phyloP scores from a whole-genome alignment of 2,797 vertebrate species.

The Propithecus perrieri region DNA sequence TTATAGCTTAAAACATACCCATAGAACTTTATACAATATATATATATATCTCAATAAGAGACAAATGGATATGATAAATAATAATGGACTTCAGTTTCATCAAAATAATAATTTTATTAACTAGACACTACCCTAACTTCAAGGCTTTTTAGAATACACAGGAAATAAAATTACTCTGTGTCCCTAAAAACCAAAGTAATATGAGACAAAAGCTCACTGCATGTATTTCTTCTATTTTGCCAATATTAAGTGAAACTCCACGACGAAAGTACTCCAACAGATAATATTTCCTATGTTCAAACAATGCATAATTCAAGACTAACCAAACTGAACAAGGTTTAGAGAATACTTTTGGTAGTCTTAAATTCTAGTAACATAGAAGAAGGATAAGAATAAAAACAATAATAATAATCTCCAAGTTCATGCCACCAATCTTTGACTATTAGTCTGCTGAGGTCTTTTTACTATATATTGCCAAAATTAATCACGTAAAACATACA shows the following conservation, averaged over 20 bases:
- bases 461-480: conserved; percentile 2
- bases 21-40: not conserved
- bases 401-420: not conserved
- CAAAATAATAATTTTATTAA: conserved; percentile 60
- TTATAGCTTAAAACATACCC: conserved; percentile 38
- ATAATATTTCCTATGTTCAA: not conserved
- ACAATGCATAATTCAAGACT: conserved; percentile 12
- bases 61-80: conserved; percentile 45
- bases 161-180: conserved; percentile 58
- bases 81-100: conserved; percentile 59
- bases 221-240: not conserved
- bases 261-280: not conserved
- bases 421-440: not conserved
- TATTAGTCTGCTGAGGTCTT: not conserved
- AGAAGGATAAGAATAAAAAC: not conserved
- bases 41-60: not conserved
- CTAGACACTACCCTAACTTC: conserved; percentile 56
- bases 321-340: conserved; percentile 17
- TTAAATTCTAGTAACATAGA: conserved; percentile 43
- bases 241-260: not conserved
- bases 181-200: not conserved
- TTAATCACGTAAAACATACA: conserved; percentile 19
- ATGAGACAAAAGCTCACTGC: not conserved
- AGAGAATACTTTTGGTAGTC: conserved; percentile 1
- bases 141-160: conserved; percentile 50